Evolutionary conservation across 2,888 invertebrate genomes (phyloP).

Genomic region (Rotaria macrura): DNA sequence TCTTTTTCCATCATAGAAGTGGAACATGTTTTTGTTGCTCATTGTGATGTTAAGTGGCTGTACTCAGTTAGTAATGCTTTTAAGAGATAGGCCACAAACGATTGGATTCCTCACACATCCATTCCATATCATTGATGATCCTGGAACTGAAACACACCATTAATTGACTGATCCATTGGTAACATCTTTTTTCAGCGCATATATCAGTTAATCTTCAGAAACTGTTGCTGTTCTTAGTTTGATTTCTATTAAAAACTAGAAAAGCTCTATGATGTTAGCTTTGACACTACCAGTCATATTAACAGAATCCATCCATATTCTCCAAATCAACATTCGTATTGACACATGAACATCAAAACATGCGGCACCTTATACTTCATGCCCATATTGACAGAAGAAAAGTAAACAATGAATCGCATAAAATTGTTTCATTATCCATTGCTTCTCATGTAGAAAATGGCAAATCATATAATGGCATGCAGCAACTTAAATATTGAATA

Average conservation of each 20-base stretch:
- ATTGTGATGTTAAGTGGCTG: neutral
- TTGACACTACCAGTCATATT: neutral
- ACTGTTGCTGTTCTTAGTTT: neutral
- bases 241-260: neutral
- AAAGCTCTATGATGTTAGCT: neutral
- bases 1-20: no score
- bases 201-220: no score
- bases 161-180: neutral
- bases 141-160: neutral
- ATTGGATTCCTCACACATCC: neutral
- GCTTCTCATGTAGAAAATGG: neutral
- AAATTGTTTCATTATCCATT: neutral
- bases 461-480: neutral
- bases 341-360: no score
- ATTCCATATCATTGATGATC: neutral
- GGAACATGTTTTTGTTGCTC: no score
- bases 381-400: neutral
- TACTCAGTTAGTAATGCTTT: neutral
- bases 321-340: neutral
- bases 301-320: neutral
- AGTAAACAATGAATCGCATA: neutral
- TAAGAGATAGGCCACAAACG: no score
- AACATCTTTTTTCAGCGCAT: neutral
- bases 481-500: neutral
- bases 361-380: no score